Conservation (phyloP, 2,113 vertebrate genomes). For the Antechinus flavipes region DNA sequence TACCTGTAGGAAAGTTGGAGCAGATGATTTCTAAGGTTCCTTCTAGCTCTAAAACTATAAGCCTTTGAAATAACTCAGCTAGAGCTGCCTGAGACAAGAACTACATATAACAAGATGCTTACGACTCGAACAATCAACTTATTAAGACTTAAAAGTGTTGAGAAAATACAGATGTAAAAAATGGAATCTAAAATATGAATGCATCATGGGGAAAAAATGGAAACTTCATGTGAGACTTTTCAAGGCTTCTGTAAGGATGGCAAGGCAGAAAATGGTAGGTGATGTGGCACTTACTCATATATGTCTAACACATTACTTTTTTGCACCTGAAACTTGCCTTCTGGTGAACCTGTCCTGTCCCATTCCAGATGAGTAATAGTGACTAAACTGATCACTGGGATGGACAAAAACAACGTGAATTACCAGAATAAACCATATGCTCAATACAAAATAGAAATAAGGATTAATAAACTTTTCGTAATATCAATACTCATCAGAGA, state of each 20-base stretch:
- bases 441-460: constrained; percentile 42
- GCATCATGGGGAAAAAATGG: not conserved
- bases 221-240: not conserved
- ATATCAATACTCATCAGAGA: not conserved
- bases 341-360: constrained; percentile 3
- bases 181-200: constrained; percentile 13
- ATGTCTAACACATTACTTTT: not conserved
- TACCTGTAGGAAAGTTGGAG: not conserved
- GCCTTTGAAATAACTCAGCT: not conserved
- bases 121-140: constrained; percentile 14
- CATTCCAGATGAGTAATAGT: constrained; percentile 42
- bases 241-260: constrained; percentile 4
- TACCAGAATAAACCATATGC: not conserved
- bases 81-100: not conserved
- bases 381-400: constrained; percentile 34
- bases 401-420: constrained; percentile 1
- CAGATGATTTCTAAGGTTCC: not conserved
- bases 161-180: constrained; percentile 32
- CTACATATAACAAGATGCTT: constrained; percentile 6
- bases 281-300: not conserved
- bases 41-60: not conserved
- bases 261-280: constrained; percentile 13
- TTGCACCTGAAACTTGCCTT: not conserved
- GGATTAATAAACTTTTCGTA: constrained; percentile 37
- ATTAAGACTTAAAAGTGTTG: constrained; percentile 8